Conservation (phyloP, 1,140 invertebrate species). For the Palaemon carinicauda region DNA sequence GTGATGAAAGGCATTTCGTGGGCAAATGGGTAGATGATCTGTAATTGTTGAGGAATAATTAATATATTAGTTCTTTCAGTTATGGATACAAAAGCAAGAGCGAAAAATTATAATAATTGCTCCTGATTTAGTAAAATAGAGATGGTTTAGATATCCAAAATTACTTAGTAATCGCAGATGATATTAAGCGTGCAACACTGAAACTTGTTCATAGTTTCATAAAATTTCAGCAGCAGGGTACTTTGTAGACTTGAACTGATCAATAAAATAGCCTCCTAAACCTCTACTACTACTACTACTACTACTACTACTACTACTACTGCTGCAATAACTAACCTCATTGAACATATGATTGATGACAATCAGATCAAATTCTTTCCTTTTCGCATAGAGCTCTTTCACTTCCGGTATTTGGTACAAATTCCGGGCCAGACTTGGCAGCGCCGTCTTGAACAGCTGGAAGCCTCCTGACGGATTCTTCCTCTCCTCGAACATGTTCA, state of each 20-base stretch:
- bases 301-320: background rate
- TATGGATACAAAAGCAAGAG: too few relatives aligned
- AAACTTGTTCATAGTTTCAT: too few relatives aligned
- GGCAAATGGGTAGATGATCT: slow-evolving; percentile 13
- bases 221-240: too few relatives aligned
- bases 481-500: slow-evolving; percentile 33
- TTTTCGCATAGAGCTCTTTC: slow-evolving; percentile 7
- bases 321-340: background rate
- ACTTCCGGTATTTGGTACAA: slow-evolving; percentile 29
- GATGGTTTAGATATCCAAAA: too few relatives aligned
- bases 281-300: background rate
- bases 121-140: background rate
- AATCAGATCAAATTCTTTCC: slow-evolving; percentile 35
- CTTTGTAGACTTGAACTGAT: too few relatives aligned
- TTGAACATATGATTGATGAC: slow-evolving; percentile 24
- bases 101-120: background rate
- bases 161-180: too few relatives aligned
- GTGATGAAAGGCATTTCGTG: slow-evolving; percentile 35
- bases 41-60: too few relatives aligned
- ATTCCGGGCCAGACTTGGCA: slow-evolving; percentile 11
- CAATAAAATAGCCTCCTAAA: background rate
- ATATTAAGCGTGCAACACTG: too few relatives aligned
- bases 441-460: background rate
- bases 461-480: background rate
- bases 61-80: background rate